A percentile compares a stretch with the other conserved stretches of the same genome.
These are phyloP conservation scores for Eristalis arbustorum DNA, from an alignment of 2,888 invertebrate species.

Conservation along the genomic window DNA sequence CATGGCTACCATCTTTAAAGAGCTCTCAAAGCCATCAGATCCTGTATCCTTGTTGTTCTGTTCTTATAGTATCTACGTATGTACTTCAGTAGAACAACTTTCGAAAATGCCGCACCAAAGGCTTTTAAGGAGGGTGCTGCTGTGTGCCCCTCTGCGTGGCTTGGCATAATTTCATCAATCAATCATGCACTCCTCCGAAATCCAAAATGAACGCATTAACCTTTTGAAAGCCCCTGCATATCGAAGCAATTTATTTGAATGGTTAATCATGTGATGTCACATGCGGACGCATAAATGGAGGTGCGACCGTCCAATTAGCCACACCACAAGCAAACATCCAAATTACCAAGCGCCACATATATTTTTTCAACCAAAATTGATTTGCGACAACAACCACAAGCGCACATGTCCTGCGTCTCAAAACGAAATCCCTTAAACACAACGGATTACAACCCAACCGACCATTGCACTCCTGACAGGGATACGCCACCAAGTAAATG, in stretches of 20 bases:
- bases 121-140: too few species aligned
- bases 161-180: too few species aligned
- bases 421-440: conserved; percentile 27
- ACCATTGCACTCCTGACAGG: not conserved
- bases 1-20: too few species aligned
- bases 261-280: not conserved
- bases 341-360: conserved; percentile 51
- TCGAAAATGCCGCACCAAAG: too few species aligned
- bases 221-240: not conserved
- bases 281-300: not conserved
- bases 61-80: too few species aligned
- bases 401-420: conserved; percentile 9
- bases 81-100: too few species aligned
- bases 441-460: conserved; percentile 20
- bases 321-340: conserved; percentile 50
- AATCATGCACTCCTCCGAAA: not conserved
- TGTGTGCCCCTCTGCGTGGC: too few species aligned
- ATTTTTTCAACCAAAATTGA: conserved; percentile 12
- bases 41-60: too few species aligned
- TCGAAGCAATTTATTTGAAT: conserved; percentile 19
- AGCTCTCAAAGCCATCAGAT: too few species aligned
- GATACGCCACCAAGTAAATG: conserved; percentile 11
- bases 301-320: conserved; percentile 33
- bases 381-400: not conserved
- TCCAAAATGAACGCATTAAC: not conserved